Evolutionary conservation across 2,797 vertebrate genomes (phyloP).

Genomic region (Esox masquinongy): DNA sequence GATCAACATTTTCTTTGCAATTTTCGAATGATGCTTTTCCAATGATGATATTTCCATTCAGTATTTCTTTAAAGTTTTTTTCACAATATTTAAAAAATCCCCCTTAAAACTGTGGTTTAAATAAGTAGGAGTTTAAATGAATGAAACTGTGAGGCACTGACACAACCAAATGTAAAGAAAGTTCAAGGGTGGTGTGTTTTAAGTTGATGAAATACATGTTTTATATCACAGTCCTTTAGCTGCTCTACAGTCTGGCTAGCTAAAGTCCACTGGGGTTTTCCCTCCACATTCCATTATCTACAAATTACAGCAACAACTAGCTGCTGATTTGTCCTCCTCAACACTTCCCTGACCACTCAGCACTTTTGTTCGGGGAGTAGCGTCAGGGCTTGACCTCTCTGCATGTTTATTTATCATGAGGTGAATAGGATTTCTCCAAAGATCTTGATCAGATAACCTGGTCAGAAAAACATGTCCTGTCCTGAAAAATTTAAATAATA

Average conservation of each 20-base stretch:
- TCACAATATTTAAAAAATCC: too few relatives aligned
- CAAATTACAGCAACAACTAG: constrained; percentile 1
- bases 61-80: too few relatives aligned
- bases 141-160: too few relatives aligned
- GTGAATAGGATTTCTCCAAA: background rate
- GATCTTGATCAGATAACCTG: background rate
- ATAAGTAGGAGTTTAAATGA: too few relatives aligned
- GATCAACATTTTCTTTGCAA: too few relatives aligned
- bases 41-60: too few relatives aligned
- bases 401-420: background rate
- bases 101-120: too few relatives aligned
- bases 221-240: background rate
- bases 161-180: too few relatives aligned
- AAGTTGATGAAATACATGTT: background rate
- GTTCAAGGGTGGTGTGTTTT: too few relatives aligned
- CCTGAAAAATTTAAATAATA: background rate
- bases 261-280: background rate
- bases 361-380: background rate
- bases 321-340: background rate
- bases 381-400: background rate
- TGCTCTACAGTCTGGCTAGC: background rate
- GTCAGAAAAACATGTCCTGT: background rate
- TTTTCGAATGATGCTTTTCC: too few relatives aligned
- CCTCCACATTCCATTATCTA: constrained; percentile 2
- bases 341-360: background rate